Conservation (phyloP, 2,113 vertebrate genomes). For the Seriola rivoliana region DNA sequence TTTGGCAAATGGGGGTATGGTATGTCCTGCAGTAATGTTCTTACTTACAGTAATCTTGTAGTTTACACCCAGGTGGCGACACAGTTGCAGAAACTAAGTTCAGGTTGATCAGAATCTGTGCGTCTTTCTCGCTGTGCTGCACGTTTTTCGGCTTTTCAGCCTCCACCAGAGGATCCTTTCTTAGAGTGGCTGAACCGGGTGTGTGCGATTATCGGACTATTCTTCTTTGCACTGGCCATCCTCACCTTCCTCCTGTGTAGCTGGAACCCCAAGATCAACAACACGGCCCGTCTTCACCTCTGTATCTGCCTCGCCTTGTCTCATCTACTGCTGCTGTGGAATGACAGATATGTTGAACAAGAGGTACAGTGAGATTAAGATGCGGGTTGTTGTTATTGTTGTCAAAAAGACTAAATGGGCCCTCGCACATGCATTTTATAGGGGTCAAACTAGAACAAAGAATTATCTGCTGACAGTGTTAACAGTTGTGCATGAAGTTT, state of each 20-base stretch:
- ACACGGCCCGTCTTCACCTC: slow-evolving; percentile 87
- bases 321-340: slow-evolving; percentile 82
- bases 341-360: slow-evolving; percentile 60
- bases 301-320: slow-evolving; percentile 84
- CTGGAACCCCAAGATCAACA: slow-evolving; percentile 87
- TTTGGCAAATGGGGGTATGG: no score
- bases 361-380: slow-evolving; percentile 34
- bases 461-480: no score
- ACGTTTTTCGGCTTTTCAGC: slow-evolving; percentile 40
- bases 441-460: neutral
- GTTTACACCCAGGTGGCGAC: no score
- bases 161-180: slow-evolving; percentile 49
- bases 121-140: neutral
- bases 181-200: slow-evolving; percentile 82
- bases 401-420: no score
- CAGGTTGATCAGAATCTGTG: neutral
- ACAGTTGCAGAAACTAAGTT: no score
- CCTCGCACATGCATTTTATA: neutral
- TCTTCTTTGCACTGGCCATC: slow-evolving; percentile 85
- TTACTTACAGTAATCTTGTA: no score
- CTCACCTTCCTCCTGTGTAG: slow-evolving; percentile 88
- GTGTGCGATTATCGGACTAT: slow-evolving; percentile 82
- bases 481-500: no score
- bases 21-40: no score
- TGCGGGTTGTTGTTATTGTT: no score